Conservation (phyloP, 92 coral and sea anemone genomes). For the Zoanthus sansibaricus region DNA sequence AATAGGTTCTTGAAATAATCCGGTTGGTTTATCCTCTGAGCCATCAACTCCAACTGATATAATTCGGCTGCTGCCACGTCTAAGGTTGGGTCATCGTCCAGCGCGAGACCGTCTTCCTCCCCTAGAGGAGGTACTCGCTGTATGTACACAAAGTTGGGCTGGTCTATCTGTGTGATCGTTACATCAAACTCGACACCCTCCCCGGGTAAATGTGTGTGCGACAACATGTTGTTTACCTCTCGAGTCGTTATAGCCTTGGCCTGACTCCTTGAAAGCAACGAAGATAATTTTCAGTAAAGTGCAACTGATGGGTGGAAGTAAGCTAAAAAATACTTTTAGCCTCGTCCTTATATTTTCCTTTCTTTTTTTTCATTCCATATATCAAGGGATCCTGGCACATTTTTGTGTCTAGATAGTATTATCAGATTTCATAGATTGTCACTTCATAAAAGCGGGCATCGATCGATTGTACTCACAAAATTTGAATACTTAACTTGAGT, state of each 20-base stretch:
- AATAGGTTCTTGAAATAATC: slow-evolving; percentile 80
- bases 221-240: slow-evolving; percentile 78
- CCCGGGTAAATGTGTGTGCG: slow-evolving; percentile 83
- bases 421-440: too few relatives aligned
- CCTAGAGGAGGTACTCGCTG: slow-evolving; percentile 85
- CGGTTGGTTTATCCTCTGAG: slow-evolving; percentile 72
- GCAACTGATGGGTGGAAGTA: background rate
- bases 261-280: slow-evolving; percentile 54
- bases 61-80: slow-evolving; percentile 75
- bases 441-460: too few relatives aligned
- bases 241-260: slow-evolving; percentile 80
- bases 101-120: slow-evolving; percentile 61
- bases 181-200: slow-evolving; percentile 87
- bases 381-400: too few relatives aligned
- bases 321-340: too few relatives aligned
- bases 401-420: too few relatives aligned
- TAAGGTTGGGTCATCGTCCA: slow-evolving; percentile 84
- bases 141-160: slow-evolving; percentile 81
- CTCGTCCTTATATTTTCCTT: too few relatives aligned
- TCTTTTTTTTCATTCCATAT: too few relatives aligned
- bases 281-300: background rate
- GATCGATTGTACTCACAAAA: too few relatives aligned
- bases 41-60: slow-evolving; percentile 75
- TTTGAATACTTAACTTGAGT: too few relatives aligned
- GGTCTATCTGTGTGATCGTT: slow-evolving; percentile 88